Conservation (phyloP, 2,113 vertebrate genomes). For the Tychaedon coryphoeus region DNA sequence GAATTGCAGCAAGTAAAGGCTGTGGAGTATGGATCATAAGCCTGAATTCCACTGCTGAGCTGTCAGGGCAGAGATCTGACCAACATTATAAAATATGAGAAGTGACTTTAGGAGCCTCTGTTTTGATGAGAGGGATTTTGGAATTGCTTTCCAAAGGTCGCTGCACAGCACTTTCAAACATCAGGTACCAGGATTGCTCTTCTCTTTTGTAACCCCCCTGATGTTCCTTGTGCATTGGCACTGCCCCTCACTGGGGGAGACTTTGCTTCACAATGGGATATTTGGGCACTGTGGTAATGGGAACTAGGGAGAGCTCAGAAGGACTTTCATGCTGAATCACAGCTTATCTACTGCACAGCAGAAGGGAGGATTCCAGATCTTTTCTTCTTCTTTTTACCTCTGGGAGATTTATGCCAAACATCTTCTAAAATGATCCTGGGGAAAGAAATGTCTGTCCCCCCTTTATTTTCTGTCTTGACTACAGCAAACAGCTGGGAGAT, state of each 20-base stretch:
- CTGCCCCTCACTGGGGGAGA: slow-evolving; percentile 34
- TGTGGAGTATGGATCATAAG: not conserved
- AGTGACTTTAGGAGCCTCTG: slow-evolving; percentile 8
- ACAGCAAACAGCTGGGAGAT: not conserved
- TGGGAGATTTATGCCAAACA: not conserved
- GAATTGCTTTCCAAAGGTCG: slow-evolving; percentile 28
- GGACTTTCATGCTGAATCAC: not conserved
- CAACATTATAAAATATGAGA: not conserved
- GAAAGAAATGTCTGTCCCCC: not conserved
- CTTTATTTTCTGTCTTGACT: not conserved
- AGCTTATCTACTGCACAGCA: slow-evolving; percentile 12
- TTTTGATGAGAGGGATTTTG: not conserved
- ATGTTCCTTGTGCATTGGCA: slow-evolving; percentile 10
- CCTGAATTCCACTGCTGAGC: not conserved
- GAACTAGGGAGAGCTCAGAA: not conserved
- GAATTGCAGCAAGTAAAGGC: not conserved
- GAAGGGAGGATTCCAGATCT: not conserved
- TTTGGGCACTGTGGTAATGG: slow-evolving; percentile 29
- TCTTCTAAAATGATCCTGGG: not conserved
- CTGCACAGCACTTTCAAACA: not conserved
- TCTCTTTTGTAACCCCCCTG: slow-evolving; percentile 47
- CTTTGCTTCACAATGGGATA: slow-evolving; percentile 39
- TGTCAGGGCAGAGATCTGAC: not conserved
- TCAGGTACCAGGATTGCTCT: slow-evolving; percentile 26
- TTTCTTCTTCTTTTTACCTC: not conserved